A percentile compares a stretch with the other conserved stretches of the same genome.
Evolutionary conservation across 2,888 invertebrate species (phyloP).

Genomic region (Calameuta pallipes): DNA sequence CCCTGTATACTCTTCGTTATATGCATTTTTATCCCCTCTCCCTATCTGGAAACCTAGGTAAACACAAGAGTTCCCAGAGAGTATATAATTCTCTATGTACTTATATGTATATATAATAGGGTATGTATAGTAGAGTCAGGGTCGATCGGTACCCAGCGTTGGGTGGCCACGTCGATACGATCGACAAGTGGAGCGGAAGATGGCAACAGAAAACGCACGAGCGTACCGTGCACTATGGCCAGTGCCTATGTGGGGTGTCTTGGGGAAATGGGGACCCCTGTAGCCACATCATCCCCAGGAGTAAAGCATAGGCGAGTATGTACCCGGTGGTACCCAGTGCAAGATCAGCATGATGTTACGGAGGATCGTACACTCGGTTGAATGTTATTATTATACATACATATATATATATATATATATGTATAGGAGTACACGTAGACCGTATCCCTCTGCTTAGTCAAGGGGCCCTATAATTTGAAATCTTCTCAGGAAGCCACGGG

Average conservation of each 20-base stretch:
- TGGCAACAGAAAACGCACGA: conserved; percentile 17
- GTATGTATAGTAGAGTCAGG: background rate
- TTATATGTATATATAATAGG: background rate
- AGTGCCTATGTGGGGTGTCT: conserved; percentile 28
- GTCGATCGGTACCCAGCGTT: conserved; percentile 51
- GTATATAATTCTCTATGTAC: background rate
- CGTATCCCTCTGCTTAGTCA: background rate
- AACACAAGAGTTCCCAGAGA: background rate
- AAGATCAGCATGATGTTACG: background rate
- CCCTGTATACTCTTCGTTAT: background rate
- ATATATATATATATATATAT: no score
- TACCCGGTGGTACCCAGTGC: background rate
- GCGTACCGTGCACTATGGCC: conserved; percentile 9
- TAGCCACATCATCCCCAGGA: conserved; percentile 17
- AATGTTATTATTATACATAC: background rate
- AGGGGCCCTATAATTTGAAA: conserved; percentile 55
- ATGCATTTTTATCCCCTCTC: background rate
- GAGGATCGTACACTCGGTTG: background rate
- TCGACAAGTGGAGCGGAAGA: conserved; percentile 50
- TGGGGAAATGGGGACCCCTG: conserved; percentile 24
- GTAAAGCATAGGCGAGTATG: background rate
- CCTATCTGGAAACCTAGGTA: background rate
- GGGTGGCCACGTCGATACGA: conserved; percentile 58
- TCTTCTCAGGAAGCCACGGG: conserved; percentile 54
- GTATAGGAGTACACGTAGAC: background rate